Conservation (phyloP, 2,113 vertebrate genomes). For the Cebus imitator region DNA sequence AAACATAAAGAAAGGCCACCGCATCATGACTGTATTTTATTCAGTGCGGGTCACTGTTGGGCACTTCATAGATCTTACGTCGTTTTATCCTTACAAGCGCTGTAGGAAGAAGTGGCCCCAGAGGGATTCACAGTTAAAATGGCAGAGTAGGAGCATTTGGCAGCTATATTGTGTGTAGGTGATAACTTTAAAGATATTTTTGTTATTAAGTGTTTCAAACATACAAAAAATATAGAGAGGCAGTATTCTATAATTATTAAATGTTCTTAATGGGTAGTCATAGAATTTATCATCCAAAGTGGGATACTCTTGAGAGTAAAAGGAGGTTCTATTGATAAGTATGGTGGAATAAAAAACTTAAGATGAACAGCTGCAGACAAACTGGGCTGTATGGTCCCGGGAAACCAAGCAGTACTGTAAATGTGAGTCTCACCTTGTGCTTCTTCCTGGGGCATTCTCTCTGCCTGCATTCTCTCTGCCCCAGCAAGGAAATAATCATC, state of each 20-base stretch:
- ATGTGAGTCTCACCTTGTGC: background rate
- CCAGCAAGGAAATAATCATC: background rate
- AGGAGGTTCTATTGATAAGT: background rate
- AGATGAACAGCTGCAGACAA: background rate
- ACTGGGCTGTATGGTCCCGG: background rate
- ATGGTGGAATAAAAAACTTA: background rate
- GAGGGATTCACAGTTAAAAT: background rate
- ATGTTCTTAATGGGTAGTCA: background rate
- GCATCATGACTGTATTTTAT: background rate
- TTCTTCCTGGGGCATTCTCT: background rate
- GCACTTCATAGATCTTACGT: background rate
- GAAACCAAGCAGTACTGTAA: background rate
- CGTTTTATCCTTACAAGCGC: background rate
- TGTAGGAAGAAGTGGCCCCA: background rate
- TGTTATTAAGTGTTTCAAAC: constrained; percentile 5
- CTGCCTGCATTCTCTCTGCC: background rate
- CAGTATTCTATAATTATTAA: background rate
- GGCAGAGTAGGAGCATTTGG: background rate
- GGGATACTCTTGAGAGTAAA: background rate
- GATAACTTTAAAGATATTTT: constrained; percentile 7
- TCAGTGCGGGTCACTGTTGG: background rate
- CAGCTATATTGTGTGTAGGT: background rate
- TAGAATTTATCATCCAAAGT: background rate
- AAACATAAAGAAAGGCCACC: background rate
- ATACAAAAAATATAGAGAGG: background rate